Base-by-base conservation (phyloP, 2,113 vertebrate species). In the Morphnarchus princeps region DNA sequence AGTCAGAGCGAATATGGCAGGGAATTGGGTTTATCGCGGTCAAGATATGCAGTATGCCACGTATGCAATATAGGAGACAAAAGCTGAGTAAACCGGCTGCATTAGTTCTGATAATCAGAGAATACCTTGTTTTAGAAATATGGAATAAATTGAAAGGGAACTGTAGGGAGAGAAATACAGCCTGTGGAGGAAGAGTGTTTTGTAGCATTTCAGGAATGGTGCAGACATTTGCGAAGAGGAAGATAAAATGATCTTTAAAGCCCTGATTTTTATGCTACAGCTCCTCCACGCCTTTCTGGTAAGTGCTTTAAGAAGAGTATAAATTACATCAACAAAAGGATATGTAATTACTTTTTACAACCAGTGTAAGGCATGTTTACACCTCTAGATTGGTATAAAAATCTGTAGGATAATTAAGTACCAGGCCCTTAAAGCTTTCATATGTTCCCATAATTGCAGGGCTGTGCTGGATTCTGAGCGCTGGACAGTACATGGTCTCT, bases 281-380 rank as follows among this genome's bases (percentile, higher is more conserved):
- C 89, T 96, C 74, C 71, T 94, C 89, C 78, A 85, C 49, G 34
- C 58, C 86, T 97, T 97, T 94, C 91, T 94, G 86, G 62, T 87
- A 95, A 96, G 78, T 94, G 91, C 93, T 91, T 87, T 96, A 94
- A 90, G 87, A 89, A 95, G 84, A 82, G 24, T 58, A 85, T 95
- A 96, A 97, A 96, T 96, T 93, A 91, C 87, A 77, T 78, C 91
- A 95, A 86, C 89, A 91, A 93, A 96, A 95, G 84, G 94, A 94
- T 96, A 67, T 94, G 94, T 96, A 96, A 97, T 97, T 97, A 97
- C 93, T 87, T 97, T 96, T 96, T 97, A 96, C 82, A 88, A 36
- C 89, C 78, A 58, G 66, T 66, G 62, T 73, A 97, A 95, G 89
- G 71, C 84, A 94, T 93, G 89, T 94, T 95, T 96, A 94, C 95